Evolutionary conservation across 2,797 vertebrate species (phyloP).

Genomic region (Sarcophilus harrisii): DNA sequence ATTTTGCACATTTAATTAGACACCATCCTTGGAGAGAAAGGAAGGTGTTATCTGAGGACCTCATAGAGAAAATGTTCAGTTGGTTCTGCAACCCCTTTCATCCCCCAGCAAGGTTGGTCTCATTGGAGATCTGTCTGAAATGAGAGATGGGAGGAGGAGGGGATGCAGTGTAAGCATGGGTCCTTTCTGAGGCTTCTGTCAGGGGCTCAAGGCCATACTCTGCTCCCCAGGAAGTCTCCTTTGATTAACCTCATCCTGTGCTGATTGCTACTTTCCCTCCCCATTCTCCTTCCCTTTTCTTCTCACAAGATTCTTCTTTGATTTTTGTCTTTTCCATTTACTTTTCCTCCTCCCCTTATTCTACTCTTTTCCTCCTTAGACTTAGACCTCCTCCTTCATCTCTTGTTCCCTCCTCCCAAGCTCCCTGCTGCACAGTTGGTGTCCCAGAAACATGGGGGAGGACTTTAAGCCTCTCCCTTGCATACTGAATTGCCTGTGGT

Average conservation of each 20-base stretch:
- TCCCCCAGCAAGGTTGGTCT: not conserved
- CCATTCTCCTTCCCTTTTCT: not conserved
- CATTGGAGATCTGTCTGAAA: no score
- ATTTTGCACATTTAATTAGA: not conserved
- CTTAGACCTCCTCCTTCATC: not conserved
- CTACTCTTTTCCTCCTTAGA: not conserved
- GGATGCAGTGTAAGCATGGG: not conserved
- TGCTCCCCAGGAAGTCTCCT: slow-evolving; percentile 12
- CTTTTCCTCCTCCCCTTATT: not conserved
- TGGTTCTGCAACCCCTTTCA: not conserved
- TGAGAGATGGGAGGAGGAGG: not conserved
- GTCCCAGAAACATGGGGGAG: slow-evolving; percentile 55
- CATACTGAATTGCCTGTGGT: slow-evolving; percentile 54
- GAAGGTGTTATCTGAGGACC: not conserved
- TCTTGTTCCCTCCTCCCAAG: not conserved
- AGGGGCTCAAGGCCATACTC: not conserved
- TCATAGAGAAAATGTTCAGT: not conserved
- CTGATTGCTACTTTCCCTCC: not conserved
- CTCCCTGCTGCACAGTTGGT: slow-evolving; percentile 46
- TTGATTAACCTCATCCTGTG: not conserved
- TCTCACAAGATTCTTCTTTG: not conserved
- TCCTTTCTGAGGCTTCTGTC: slow-evolving; percentile 16
- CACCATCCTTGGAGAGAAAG: not conserved
- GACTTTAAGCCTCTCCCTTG: not conserved
- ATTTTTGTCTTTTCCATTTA: not conserved